Evolutionary conservation across 2,797 vertebrate species (phyloP).

Genomic region (Propithecus perrieri): DNA sequence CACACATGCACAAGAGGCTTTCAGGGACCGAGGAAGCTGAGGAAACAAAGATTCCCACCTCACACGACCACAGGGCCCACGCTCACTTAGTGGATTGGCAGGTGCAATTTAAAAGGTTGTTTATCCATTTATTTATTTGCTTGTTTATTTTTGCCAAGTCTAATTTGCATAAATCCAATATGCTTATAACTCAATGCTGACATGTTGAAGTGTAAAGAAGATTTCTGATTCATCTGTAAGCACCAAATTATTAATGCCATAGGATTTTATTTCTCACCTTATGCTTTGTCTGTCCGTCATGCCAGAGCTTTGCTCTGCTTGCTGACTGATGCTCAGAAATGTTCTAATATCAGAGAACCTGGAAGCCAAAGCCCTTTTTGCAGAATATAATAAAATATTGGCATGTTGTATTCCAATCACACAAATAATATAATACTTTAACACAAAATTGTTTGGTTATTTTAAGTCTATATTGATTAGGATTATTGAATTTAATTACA

Average conservation of each 20-base stretch:
- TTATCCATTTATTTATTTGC: neutral
- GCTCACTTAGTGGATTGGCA: neutral
- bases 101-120: neutral
- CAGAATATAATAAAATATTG: constrained; percentile 1
- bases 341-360: neutral
- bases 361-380: neutral
- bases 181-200: neutral
- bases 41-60: neutral
- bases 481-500: constrained; percentile 8
- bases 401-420: neutral
- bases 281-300: neutral
- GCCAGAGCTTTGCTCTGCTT: neutral
- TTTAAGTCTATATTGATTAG: neutral
- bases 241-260: neutral
- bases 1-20: neutral
- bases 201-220: neutral
- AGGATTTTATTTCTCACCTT: neutral
- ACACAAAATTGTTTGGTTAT: neutral
- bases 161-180: neutral
- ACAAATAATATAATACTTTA: neutral
- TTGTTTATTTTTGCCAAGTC: neutral
- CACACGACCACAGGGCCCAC: neutral
- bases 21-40: neutral
- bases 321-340: neutral
- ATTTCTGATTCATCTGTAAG: neutral